Evolutionary conservation across 1,140 invertebrate genomes (phyloP), one percentile per base, ranked within the genome.

Genomic region (Cardiocondyla obscurior): DNA sequence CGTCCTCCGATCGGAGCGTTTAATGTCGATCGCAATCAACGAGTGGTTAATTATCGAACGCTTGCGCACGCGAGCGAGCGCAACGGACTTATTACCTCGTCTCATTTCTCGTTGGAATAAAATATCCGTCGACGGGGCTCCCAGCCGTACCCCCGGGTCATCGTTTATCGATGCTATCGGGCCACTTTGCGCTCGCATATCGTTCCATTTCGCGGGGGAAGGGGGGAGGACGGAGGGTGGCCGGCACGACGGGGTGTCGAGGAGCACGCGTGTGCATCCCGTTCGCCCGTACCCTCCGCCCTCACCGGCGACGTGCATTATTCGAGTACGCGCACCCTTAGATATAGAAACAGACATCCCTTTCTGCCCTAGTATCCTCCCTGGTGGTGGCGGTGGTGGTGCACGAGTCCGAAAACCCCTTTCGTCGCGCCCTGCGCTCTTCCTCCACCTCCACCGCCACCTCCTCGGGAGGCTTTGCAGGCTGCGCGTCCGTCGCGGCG

Each of bases 401-500:
- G 67, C 64, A 73, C 83, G 46, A 64, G 82, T 22, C 46, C 58
- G 36, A 49, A 44, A 44, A 42, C 76, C 82, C 51, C 67, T 79
- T 83, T 62, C 58, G n/a, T 58, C 60, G 76, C 83, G 55, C 67
- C 39, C 70, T 51, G 49, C 10, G 51, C 65, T 51, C 51, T 73
- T 69, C 65, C 72, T 73, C 46, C 72, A 76, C 53, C 79, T 25
- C 58, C 73, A 79, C 58, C 87, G 5, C 79, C 79, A 57, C 77
- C 82, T 84, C 84, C 81, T 83, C 53, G 84, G 83, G 88, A 83
- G 86, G 85, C 51, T 87, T 90, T 77, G 88, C 88, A 88, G 82
- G 77, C 83, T 91, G 90, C 89, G 90, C 90, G 90, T 88, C 87
- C 86, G 84, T 86, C 86, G 88, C 87, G 85, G 86, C 90, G 88